Base-by-base conservation (phyloP, 2,113 vertebrate genomes). In the Ranitomeya imitator region DNA sequence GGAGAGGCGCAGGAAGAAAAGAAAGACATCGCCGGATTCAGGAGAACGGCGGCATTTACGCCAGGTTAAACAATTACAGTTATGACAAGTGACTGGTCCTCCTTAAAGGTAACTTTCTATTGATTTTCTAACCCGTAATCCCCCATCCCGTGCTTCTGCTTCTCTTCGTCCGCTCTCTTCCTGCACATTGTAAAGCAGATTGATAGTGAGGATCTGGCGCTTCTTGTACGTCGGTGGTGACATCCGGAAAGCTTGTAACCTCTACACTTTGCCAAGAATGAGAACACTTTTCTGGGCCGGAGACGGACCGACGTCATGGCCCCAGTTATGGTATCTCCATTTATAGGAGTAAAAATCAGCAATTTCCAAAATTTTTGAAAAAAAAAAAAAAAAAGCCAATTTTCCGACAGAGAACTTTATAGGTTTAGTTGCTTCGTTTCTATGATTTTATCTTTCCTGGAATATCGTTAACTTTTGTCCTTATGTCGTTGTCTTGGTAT, bases 281-380 rank as follows among this genome's bases (percentile, higher is more conserved):
- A 87, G 79, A 87, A 57, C 78, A 87, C 51, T 57, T 81, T 87
- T 67, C 79, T 87, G 86, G 86, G 79, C 78, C 59, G 26, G n/a
- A 61, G 18, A 45, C 54, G 3, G 16, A 60, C 12, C 76, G 79
- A 83, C 57, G 55, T 88, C 69, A 63, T 10, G 12, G 69, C 16
- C 45, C 9, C 79, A 45, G 79, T 37, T 74, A 60, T 59, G 67
- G 57, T 11, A 19, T 76, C 54, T 88, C 86, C 79, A 88, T 88
- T 88, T 74, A 83, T 74, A 82, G 86, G 54, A 71, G 82, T 71
- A 55, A 84, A 55, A 84, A 67, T 83, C 61, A 69, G 11, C 21
- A 69, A 54, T 55, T 55, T 54, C 67, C 67, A 83, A 67, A 52
- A 83, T 14, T 67, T 65, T 60, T 0, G 26, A 55, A 31, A 83